These are phyloP conservation scores for Phaethon lepturus DNA, from an alignment of 2,113 vertebrate species.

Conservation along the genomic window DNA sequence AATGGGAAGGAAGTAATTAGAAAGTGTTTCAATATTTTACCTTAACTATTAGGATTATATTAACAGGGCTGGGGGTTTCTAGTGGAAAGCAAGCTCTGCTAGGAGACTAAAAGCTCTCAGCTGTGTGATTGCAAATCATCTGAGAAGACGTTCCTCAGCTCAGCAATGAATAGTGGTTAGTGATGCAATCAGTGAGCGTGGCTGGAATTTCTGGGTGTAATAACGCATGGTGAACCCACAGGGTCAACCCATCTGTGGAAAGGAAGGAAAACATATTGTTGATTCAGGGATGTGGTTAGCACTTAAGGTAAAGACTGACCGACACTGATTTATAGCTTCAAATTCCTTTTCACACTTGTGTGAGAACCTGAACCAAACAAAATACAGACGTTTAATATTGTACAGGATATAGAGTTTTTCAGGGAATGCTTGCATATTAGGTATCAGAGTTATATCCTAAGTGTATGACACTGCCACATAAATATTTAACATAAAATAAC, in stretches of 20 bases:
- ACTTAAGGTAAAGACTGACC: conserved; percentile 64
- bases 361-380: conserved; percentile 69
- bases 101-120: conserved; percentile 27
- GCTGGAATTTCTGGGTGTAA: conserved; percentile 58
- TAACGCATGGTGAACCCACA: conserved; percentile 29
- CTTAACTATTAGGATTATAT: conserved; percentile 48
- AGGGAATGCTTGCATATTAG: conserved; percentile 14
- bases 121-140: not conserved
- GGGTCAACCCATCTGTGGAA: conserved; percentile 56
- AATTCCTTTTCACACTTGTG: conserved; percentile 72
- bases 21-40: conserved; percentile 63
- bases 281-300: conserved; percentile 73
- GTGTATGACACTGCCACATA: not conserved
- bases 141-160: conserved; percentile 13
- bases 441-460: conserved; percentile 39
- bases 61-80: conserved; percentile 21
- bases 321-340: conserved; percentile 64
- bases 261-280: conserved; percentile 68
- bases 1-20: conserved; percentile 71
- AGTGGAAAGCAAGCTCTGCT: not conserved
- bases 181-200: conserved; percentile 31
- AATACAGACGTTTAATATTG: conserved; percentile 64
- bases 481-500: conserved; percentile 41
- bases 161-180: not conserved
- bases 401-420: conserved; percentile 64